Conservation (phyloP, 2,113 vertebrate genomes). For the Ptychochromis oligacanthus region DNA sequence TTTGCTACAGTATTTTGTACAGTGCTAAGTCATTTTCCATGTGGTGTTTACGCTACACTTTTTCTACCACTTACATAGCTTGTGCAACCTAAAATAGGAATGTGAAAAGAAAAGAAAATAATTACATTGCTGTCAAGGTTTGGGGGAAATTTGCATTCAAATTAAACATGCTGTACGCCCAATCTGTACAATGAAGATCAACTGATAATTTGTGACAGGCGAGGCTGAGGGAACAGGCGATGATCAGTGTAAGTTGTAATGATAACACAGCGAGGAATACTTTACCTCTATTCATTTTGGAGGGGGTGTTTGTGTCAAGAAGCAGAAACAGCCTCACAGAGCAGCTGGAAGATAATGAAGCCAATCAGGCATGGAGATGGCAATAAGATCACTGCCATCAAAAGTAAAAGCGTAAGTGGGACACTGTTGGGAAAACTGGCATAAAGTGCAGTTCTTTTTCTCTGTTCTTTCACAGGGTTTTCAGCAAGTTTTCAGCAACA, state of each 20-base stretch:
- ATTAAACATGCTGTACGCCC: constrained; percentile 1
- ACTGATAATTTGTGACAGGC: constrained; percentile 19
- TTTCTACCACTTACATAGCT: not conserved
- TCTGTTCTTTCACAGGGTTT: constrained; percentile 1
- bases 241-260: constrained; percentile 39
- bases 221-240: constrained; percentile 1
- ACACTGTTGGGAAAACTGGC: constrained; percentile 6
- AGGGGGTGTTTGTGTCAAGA: constrained; percentile 34
- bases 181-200: constrained; percentile 22
- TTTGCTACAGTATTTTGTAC: not conserved
- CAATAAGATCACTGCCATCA: constrained; percentile 40
- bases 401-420: not conserved
- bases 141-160: not conserved
- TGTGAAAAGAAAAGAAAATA: not conserved
- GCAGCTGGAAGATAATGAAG: constrained; percentile 54
- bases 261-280: constrained; percentile 39
- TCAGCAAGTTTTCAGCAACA: not conserved
- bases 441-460: constrained; percentile 6
- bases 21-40: not conserved
- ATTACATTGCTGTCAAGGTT: not conserved
- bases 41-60: not conserved
- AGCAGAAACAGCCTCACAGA: constrained; percentile 40
- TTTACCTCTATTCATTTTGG: constrained; percentile 24
- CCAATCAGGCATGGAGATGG: constrained; percentile 22
- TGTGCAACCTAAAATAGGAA: constrained; percentile 1